Conservation (phyloP, 2,113 vertebrate genomes). For the Daubentonia madagascariensis region DNA sequence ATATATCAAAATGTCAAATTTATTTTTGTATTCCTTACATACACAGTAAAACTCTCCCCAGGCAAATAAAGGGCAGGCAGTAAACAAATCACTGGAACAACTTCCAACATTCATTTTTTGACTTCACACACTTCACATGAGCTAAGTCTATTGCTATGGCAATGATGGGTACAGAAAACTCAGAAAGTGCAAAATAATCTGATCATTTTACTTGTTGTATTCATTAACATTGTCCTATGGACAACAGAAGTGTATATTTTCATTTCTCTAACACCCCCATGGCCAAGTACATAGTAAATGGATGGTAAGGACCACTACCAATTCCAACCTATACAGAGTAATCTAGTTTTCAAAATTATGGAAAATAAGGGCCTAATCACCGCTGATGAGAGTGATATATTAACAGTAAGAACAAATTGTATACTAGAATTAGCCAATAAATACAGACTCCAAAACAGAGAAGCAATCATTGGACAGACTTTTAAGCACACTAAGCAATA, state of each 20-base stretch:
- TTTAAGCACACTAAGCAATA: background rate
- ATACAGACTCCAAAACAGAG: constrained; percentile 67
- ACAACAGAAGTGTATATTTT: background rate
- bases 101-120: background rate
- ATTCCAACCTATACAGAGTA: background rate
- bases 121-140: background rate
- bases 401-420: constrained; percentile 66
- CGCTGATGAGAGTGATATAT: background rate
- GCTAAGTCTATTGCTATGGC: background rate
- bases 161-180: background rate
- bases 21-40: constrained; percentile 1
- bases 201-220: background rate
- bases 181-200: background rate
- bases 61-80: background rate
- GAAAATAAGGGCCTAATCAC: background rate
- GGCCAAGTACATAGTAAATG: background rate
- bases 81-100: background rate
- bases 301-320: background rate
- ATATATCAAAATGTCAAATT: constrained; percentile 36
- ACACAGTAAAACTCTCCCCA: background rate
- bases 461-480: constrained; percentile 62
- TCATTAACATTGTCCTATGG: background rate
- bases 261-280: background rate
- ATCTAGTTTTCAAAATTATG: background rate
- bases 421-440: constrained; percentile 54